These are phyloP conservation scores for Scelioninae gen. 1 DNA, from an alignment of 2,888 invertebrate species.

Conservation along the genomic window DNA sequence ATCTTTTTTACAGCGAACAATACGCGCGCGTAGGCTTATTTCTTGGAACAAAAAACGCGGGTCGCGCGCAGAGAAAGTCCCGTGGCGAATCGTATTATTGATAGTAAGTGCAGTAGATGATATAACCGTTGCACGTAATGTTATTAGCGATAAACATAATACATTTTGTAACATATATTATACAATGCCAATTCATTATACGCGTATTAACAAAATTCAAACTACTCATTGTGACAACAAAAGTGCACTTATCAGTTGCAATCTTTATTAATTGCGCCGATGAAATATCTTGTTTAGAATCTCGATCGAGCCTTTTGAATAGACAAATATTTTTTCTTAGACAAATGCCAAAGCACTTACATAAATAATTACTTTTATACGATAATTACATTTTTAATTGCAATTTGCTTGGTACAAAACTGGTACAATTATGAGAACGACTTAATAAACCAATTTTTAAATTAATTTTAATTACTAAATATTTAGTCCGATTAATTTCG, in stretches of 20 bases:
- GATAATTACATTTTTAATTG: neutral
- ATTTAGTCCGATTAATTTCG: too few species aligned
- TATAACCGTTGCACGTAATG: slow-evolving; percentile 65
- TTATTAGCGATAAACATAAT: slow-evolving; percentile 68
- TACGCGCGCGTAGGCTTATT: slow-evolving; percentile 52
- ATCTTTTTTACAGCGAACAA: slow-evolving; percentile 60
- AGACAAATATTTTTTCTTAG: slow-evolving; percentile 13
- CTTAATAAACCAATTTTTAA: too few species aligned
- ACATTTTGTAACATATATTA: slow-evolving; percentile 62
- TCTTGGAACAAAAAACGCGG: slow-evolving; percentile 53
- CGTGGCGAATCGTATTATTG: slow-evolving; percentile 65
- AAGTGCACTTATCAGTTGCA: slow-evolving; percentile 28
- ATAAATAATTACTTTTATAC: slow-evolving; percentile 7
- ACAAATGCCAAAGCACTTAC: slow-evolving; percentile 4
- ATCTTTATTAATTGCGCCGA: slow-evolving; percentile 35
- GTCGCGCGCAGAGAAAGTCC: slow-evolving; percentile 66
- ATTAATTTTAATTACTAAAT: too few species aligned
- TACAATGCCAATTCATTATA: slow-evolving; percentile 63
- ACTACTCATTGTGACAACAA: slow-evolving; percentile 25
- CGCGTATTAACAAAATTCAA: slow-evolving; percentile 38
- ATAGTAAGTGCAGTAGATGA: slow-evolving; percentile 64
- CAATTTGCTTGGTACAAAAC: neutral
- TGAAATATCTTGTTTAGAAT: slow-evolving; percentile 43
- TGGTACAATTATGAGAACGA: neutral
- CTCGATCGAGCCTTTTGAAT: slow-evolving; percentile 3